phyloP scores from a whole-genome alignment of 1,140 invertebrate species.

The Colletes latitarsis region DNA sequence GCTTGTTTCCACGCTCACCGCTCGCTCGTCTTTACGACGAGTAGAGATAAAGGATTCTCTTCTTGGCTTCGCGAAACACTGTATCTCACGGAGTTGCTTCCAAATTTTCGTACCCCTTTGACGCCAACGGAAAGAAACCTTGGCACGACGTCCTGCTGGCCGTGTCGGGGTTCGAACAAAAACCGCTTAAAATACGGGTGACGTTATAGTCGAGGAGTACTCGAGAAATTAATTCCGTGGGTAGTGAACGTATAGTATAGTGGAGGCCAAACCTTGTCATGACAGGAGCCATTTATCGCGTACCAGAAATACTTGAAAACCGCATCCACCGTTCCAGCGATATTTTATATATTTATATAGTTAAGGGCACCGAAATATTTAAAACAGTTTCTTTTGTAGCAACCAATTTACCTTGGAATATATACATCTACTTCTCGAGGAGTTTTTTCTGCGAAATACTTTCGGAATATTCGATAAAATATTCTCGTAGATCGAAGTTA shows the following conservation, averaged over 20 bases:
- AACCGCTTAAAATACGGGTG: constrained; percentile 7
- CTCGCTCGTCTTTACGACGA: constrained; percentile 46
- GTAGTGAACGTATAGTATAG: background rate
- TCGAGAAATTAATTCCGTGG: constrained; percentile 18
- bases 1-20: background rate
- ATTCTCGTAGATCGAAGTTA: background rate
- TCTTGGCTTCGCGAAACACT: constrained; percentile 39
- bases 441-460: background rate
- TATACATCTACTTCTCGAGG: too few species aligned
- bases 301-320: too few species aligned
- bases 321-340: too few species aligned
- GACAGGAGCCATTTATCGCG: too few species aligned
- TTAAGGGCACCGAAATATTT: too few species aligned
- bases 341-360: too few species aligned
- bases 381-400: too few species aligned
- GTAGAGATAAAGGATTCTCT: constrained; percentile 63
- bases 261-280: too few species aligned
- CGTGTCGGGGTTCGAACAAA: constrained; percentile 10
- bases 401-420: background rate
- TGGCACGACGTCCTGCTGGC: constrained; percentile 37
- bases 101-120: constrained; percentile 48
- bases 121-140: constrained; percentile 30
- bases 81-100: constrained; percentile 30
- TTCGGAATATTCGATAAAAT: background rate
- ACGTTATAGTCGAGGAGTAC: too few species aligned